Percentiles rank a stretch among this genome's conserved stretches.
Conservation (phyloP, 2,888 invertebrate species). For the Ephialtes manifestator region DNA sequence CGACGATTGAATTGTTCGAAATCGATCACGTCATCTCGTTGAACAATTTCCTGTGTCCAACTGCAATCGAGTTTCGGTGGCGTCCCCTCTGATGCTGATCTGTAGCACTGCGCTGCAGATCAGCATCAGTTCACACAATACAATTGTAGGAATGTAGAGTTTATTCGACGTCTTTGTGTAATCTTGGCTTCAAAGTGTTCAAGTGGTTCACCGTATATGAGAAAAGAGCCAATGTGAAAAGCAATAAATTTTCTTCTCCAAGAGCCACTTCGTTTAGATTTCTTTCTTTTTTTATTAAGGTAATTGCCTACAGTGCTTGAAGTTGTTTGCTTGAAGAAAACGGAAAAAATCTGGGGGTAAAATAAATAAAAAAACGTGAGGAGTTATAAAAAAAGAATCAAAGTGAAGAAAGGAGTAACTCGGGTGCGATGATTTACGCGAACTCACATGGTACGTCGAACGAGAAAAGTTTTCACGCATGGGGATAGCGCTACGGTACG, state of each 20-base stretch:
- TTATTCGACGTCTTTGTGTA: not conserved
- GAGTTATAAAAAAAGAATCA: conserved; percentile 21
- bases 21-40: conserved; percentile 35
- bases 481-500: not conserved
- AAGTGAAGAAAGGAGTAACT: conserved; percentile 23
- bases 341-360: not conserved
- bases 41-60: conserved; percentile 39
- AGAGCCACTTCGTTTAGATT: conserved; percentile 16
- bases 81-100: not conserved
- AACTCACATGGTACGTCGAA: not conserved
- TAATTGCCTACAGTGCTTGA: conserved; percentile 9
- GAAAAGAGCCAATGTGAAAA: not conserved
- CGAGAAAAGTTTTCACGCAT: conserved; percentile 29
- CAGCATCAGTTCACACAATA: not conserved
- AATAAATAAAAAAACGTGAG: not conserved
- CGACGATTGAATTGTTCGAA: conserved; percentile 47
- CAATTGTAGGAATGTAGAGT: not conserved
- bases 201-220: not conserved
- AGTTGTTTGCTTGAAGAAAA: not conserved
- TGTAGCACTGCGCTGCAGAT: not conserved
- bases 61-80: conserved; percentile 20
- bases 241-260: conserved; percentile 25
- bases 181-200: not conserved
- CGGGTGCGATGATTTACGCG: conserved; percentile 5
- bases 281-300: conserved; percentile 9